phyloP scores from a whole-genome alignment of 2,888 invertebrate species.

The Phyllotreta cruciferae region DNA sequence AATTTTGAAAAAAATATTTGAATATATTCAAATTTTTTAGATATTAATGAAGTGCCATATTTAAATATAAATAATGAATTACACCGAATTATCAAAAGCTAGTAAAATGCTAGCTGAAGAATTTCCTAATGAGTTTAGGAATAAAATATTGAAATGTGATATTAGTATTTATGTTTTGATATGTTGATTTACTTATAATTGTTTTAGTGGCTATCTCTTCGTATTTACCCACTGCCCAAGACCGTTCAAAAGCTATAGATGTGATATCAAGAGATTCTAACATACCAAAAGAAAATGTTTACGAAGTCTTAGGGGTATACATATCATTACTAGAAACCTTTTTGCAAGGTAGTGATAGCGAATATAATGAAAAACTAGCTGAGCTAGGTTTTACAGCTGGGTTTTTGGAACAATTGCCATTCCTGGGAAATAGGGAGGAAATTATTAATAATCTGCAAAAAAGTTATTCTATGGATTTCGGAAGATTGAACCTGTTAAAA shows the following conservation, averaged over 20 bases:
- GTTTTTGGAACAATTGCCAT: constrained; percentile 51
- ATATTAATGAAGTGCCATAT: constrained; percentile 15
- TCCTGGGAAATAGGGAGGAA: constrained; percentile 46
- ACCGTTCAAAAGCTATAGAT: constrained; percentile 44
- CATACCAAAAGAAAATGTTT: constrained; percentile 43
- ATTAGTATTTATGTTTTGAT: constrained; percentile 22
- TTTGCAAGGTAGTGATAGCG: constrained; percentile 46
- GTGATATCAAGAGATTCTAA: constrained; percentile 45
- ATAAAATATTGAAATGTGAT: constrained; percentile 47
- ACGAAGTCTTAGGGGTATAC: constrained; percentile 47
- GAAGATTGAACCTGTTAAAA: constrained; percentile 44
- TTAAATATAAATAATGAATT: constrained; percentile 39
- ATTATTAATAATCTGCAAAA: constrained; percentile 43
- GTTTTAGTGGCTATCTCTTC: constrained; percentile 48
- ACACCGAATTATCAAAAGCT: constrained; percentile 41
- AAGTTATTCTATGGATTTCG: constrained; percentile 40
- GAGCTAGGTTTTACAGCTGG: constrained; percentile 49
- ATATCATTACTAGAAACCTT: constrained; percentile 46
- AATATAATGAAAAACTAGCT: constrained; percentile 47
- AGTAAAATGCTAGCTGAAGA: constrained; percentile 37
- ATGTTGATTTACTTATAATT: neutral
- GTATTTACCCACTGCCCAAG: constrained; percentile 42
- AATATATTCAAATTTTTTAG: too few species aligned
- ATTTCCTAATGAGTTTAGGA: constrained; percentile 43
- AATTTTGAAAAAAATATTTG: too few species aligned